Percentiles rank a stretch among this genome's conserved stretches.
phyloP scores from a whole-genome alignment of 2,797 vertebrate genomes.

The Melopsittacus undulatus region DNA sequence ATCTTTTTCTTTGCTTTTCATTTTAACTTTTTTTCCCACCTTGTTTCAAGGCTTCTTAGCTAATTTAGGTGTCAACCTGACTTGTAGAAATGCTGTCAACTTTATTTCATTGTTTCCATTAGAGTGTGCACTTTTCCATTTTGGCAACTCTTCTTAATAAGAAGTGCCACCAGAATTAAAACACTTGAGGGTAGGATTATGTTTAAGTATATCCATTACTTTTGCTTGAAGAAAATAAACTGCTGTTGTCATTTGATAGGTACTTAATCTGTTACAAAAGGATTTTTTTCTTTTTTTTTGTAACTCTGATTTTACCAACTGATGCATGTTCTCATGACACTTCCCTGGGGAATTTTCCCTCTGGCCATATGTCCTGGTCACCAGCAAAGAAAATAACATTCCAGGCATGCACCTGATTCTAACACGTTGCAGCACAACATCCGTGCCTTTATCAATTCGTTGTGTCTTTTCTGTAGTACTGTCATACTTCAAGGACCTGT shows the following conservation, averaged over 20 bases:
- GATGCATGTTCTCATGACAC: slow-evolving; percentile 4
- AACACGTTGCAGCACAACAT: background rate
- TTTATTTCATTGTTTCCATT: slow-evolving; percentile 39
- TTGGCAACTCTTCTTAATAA: slow-evolving; percentile 49
- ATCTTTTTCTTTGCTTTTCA: background rate
- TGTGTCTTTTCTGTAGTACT: background rate
- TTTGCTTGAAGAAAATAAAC: slow-evolving; percentile 64
- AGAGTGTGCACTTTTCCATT: slow-evolving; percentile 30
- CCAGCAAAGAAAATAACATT: background rate
- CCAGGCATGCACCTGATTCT: background rate
- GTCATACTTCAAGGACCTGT: background rate
- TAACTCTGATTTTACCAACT: slow-evolving; percentile 5
- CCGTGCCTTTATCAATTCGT: background rate
- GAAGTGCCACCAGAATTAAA: slow-evolving; percentile 51
- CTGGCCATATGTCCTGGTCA: background rate
- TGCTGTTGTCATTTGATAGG: slow-evolving; percentile 54
- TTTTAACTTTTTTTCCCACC: background rate
- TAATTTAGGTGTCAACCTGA: background rate
- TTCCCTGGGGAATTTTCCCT: background rate
- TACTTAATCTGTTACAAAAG: slow-evolving; percentile 48
- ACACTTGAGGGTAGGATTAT: slow-evolving; percentile 64
- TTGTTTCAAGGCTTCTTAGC: background rate
- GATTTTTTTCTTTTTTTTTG: background rate
- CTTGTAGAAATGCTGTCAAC: slow-evolving; percentile 17
- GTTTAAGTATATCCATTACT: slow-evolving; percentile 53